Percentiles rank a stretch among this genome's conserved stretches.
Evolutionary conservation across 35 echinoderm and acorn worm genomes (phyloP).

Genomic region (Ptychodera flava): DNA sequence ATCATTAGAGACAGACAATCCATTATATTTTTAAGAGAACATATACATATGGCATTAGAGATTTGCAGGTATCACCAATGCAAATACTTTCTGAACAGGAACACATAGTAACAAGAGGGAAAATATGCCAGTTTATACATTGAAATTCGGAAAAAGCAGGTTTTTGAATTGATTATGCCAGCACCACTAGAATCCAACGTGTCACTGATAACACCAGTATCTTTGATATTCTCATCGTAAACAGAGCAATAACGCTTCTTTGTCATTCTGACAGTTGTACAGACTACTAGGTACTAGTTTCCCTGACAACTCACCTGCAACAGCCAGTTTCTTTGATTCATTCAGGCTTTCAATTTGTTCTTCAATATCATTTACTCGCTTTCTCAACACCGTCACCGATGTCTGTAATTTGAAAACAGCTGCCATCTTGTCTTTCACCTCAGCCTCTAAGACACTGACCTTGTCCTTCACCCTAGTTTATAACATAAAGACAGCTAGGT

Average conservation of each 20-base stretch:
- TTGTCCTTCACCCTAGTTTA: slow-evolving; percentile 13
- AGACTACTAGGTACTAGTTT: neutral
- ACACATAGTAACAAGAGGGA: too few relatives aligned
- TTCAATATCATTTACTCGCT: slow-evolving; percentile 32
- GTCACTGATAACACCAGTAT: neutral
- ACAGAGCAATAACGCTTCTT: neutral
- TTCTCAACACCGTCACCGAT: neutral
- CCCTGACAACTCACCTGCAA: slow-evolving; percentile 21
- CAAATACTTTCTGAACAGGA: too few relatives aligned
- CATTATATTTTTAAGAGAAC: too few relatives aligned
- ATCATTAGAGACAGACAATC: too few relatives aligned
- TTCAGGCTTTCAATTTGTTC: slow-evolving; percentile 26
- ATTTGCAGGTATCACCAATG: too few relatives aligned
- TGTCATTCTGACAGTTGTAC: neutral
- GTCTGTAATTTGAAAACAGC: slow-evolving; percentile 19
- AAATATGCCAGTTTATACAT: too few relatives aligned
- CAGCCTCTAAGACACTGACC: neutral
- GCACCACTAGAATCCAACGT: too few relatives aligned
- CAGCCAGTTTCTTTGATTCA: slow-evolving; percentile 36
- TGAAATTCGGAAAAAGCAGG: too few relatives aligned
- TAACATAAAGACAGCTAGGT: too few relatives aligned
- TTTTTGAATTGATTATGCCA: too few relatives aligned
- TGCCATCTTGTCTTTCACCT: neutral
- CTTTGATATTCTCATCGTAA: neutral
- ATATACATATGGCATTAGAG: too few relatives aligned